These are phyloP conservation scores for Macropodus opercularis DNA, from an alignment of 2,797 vertebrate genomes.

Conservation along the genomic window DNA sequence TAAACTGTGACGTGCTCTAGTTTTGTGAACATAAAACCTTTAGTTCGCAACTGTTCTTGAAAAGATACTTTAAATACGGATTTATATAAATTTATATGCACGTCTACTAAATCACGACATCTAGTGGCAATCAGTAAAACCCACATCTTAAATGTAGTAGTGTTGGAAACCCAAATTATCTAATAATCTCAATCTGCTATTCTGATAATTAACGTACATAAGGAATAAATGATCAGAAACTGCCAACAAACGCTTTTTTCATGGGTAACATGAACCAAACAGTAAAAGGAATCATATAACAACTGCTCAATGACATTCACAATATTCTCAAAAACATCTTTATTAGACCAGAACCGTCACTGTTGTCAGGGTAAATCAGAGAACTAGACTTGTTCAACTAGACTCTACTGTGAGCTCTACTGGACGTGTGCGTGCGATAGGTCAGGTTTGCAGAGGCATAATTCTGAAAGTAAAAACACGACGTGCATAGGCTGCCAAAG, in stretches of 20 bases:
- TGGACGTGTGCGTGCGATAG: background rate
- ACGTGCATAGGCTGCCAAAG: constrained; percentile 45
- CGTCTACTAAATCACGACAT: constrained; percentile 26
- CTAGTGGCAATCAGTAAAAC: constrained; percentile 15
- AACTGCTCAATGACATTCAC: constrained; percentile 17
- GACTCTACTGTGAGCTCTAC: background rate
- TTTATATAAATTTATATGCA: too few relatives aligned
- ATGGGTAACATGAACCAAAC: too few relatives aligned
- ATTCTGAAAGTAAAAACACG: constrained; percentile 29
- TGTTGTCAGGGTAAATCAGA: constrained; percentile 16
- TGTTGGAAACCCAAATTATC: background rate
- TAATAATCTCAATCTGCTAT: too few relatives aligned
- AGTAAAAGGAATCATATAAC: constrained; percentile 12
- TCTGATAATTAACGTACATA: too few relatives aligned
- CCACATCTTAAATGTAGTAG: background rate
- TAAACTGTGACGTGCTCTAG: too few relatives aligned
- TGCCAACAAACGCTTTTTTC: too few relatives aligned
- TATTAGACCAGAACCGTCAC: constrained; percentile 44
- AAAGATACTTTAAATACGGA: constrained; percentile 2
- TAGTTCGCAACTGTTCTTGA: background rate
- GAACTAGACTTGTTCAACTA: constrained; percentile 14
- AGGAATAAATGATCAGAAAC: too few relatives aligned
- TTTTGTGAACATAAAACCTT: too few relatives aligned
- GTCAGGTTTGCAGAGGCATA: constrained; percentile 15
- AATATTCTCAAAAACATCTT: constrained; percentile 36